A percentile compares a stretch with the other conserved stretches of the same genome.
phyloP scores from a whole-genome alignment of 2,797 vertebrate genomes.

The Phrynocephalus forsythii region DNA sequence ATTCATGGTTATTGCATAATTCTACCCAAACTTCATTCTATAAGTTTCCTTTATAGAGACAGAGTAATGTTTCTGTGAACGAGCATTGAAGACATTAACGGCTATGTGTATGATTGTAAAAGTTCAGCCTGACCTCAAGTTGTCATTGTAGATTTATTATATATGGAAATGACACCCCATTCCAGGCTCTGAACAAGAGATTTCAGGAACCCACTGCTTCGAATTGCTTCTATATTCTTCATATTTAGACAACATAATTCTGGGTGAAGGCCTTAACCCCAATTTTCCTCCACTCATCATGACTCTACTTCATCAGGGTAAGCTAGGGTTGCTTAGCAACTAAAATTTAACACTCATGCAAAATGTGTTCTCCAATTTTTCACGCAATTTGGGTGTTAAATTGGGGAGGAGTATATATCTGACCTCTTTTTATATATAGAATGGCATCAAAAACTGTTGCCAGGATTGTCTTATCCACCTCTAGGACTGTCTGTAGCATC shows the following conservation, averaged over 20 bases:
- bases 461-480: not conserved
- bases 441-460: not conserved
- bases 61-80: not conserved
- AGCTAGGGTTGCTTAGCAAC: not conserved
- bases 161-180: not conserved
- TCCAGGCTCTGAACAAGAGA: not conserved
- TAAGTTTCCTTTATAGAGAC: not conserved
- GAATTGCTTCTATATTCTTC: not conserved
- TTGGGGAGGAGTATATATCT: not conserved
- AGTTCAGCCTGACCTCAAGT: not conserved
- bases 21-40: not conserved
- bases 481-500: too few relatives aligned
- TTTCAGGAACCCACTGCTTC: not conserved
- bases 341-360: not conserved
- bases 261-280: not conserved
- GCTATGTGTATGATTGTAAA: not conserved
- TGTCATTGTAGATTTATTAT: slow-evolving; percentile 11
- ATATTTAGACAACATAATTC: not conserved
- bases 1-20: not conserved
- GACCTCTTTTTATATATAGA: not conserved
- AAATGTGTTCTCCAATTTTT: not conserved
- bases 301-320: not conserved
- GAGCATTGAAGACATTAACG: slow-evolving; percentile 14
- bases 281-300: not conserved
- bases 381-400: not conserved